Evolutionary conservation across 1,140 invertebrate genomes (phyloP).

Genomic region (Aethina tumida): DNA sequence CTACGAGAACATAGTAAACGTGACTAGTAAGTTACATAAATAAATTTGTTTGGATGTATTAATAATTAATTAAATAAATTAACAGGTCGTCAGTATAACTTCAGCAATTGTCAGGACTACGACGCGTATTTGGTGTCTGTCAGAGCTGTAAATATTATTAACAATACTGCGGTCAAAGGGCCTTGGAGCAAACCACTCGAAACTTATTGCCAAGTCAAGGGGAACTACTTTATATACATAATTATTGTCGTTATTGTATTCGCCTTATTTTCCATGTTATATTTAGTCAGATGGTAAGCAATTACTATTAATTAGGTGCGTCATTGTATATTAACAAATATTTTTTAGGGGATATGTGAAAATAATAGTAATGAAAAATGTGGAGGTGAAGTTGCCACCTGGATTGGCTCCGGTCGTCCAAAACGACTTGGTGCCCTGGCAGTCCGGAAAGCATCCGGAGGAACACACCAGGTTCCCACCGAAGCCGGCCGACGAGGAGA

Average conservation of each 20-base stretch:
- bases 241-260: slow-evolving; percentile 30
- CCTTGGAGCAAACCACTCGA: slow-evolving; percentile 38
- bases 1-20: slow-evolving; percentile 32
- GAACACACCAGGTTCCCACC: slow-evolving; percentile 6
- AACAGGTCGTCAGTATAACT: slow-evolving; percentile 29
- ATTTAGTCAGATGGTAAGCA: slow-evolving; percentile 35
- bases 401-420: slow-evolving; percentile 35
- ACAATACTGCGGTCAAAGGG: slow-evolving; percentile 28
- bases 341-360: slow-evolving; percentile 6
- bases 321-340: not conserved
- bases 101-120: slow-evolving; percentile 35
- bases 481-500: slow-evolving; percentile 21
- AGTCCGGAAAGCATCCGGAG: slow-evolving; percentile 15
- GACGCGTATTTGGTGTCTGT: slow-evolving; percentile 30
- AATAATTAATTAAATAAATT: slow-evolving; percentile 23
- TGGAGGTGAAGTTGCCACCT: slow-evolving; percentile 46
- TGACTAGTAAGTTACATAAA: slow-evolving; percentile 25
- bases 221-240: slow-evolving; percentile 33
- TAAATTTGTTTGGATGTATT: not conserved
- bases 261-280: slow-evolving; percentile 27
- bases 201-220: slow-evolving; percentile 13
- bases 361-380: slow-evolving; percentile 37
- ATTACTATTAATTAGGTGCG: not conserved
- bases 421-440: slow-evolving; percentile 14
- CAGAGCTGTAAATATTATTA: slow-evolving; percentile 25